phyloP scores from a whole-genome alignment of 2,888 invertebrate species.

The Tachina grossa region DNA sequence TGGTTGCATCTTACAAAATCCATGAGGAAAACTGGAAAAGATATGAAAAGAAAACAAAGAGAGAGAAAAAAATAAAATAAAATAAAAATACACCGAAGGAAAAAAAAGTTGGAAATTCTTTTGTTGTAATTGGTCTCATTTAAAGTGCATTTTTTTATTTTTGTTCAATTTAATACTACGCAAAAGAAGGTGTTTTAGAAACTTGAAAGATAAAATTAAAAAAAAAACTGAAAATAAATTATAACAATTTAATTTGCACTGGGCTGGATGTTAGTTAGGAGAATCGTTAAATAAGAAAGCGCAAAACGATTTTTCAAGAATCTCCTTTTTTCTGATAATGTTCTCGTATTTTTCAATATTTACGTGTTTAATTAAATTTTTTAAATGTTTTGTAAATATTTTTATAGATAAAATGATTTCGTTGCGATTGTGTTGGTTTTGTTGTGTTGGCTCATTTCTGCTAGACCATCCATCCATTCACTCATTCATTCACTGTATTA shows the following conservation, averaged over 20 bases:
- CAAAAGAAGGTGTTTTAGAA: not conserved
- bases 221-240: conserved; percentile 27
- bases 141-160: conserved; percentile 34
- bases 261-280: not conserved
- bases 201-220: conserved; percentile 1
- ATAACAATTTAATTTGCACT: conserved; percentile 48
- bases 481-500: conserved; percentile 63
- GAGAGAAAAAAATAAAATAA: conserved; percentile 15
- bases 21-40: conserved; percentile 19
- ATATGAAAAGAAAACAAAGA: conserved; percentile 9
- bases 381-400: conserved; percentile 8
- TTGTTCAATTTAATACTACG: not conserved
- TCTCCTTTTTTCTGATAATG: not conserved
- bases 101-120: conserved; percentile 36
- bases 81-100: not conserved
- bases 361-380: conserved; percentile 23
- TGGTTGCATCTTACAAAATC: conserved; percentile 55
- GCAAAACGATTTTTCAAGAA: too few relatives aligned
- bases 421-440: not conserved
- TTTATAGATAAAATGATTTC: conserved; percentile 13
- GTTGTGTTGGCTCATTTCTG: conserved; percentile 15
- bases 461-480: conserved; percentile 16
- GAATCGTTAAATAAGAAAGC: not conserved
- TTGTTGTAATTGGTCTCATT: conserved; percentile 58
- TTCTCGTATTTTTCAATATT: conserved; percentile 5